These are phyloP conservation scores for Hypena proboscidalis DNA, from an alignment of 2,888 invertebrate species.

Conservation along the genomic window DNA sequence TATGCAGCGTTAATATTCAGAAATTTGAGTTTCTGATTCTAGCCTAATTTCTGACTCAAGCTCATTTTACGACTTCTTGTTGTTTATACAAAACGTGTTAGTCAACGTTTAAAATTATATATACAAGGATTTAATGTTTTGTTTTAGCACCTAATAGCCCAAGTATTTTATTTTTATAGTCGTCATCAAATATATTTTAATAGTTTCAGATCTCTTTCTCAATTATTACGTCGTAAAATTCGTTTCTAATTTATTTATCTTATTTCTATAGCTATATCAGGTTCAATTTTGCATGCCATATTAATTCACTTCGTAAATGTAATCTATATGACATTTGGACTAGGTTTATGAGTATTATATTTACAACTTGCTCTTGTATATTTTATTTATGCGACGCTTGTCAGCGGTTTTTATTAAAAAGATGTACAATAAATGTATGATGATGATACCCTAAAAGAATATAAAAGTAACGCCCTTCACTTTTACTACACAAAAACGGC, in stretches of 20 bases:
- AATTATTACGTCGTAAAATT: constrained; percentile 7
- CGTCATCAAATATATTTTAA: neutral
- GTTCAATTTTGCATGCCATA: neutral
- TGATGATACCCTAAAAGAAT: no score
- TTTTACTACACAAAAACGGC: no score
- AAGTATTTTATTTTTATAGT: constrained; percentile 6
- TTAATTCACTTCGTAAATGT: constrained; percentile 3
- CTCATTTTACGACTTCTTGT: constrained; percentile 28
- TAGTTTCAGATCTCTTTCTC: neutral
- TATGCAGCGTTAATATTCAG: constrained; percentile 32
- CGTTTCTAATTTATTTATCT: neutral
- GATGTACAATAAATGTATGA: no score
- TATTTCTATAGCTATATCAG: neutral
- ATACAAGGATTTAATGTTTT: neutral
- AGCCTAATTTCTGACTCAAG: constrained; percentile 33
- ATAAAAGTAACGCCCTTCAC: no score
- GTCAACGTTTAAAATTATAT: constrained; percentile 18
- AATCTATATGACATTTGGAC: no score
- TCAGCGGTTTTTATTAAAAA: no score
- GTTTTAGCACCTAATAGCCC: constrained; percentile 3
- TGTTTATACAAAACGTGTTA: constrained; percentile 22
- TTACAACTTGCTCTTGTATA: no score
- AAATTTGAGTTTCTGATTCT: constrained; percentile 28
- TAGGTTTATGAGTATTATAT: no score
- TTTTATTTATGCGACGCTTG: no score